Evolutionary conservation across 2,888 invertebrate species (phyloP).

Genomic region (Callosobruchus maculatus): DNA sequence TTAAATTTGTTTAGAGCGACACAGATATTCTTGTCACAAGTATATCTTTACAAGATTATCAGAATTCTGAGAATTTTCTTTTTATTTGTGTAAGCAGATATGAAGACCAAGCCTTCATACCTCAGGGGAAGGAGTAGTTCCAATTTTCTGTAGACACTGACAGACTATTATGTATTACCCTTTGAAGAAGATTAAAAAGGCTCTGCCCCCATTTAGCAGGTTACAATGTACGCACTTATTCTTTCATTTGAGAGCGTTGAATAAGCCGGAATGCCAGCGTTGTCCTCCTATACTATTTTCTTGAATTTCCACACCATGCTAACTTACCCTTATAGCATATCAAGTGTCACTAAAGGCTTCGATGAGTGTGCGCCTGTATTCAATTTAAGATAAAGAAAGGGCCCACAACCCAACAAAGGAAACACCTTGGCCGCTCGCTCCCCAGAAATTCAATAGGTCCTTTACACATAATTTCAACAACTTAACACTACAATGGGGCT

Average conservation of each 20-base stretch:
- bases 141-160: no score
- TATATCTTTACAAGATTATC: no score
- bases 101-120: no score
- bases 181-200: no score
- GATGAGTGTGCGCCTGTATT: conserved; percentile 15
- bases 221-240: neutral
- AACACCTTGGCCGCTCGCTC: conserved; percentile 22
- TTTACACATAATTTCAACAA: conserved; percentile 27
- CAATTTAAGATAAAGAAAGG: conserved; percentile 14
- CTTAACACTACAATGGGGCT: conserved; percentile 32
- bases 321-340: conserved; percentile 13
- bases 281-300: neutral
- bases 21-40: no score
- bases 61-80: no score
- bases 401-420: conserved; percentile 10
- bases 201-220: no score
- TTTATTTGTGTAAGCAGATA: no score
- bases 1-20: no score
- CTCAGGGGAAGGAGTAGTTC: no score
- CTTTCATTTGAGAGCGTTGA: neutral
- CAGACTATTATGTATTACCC: no score
- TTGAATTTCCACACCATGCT: neutral
- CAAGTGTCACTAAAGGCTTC: conserved; percentile 17
- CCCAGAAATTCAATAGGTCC: conserved; percentile 32
- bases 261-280: neutral